These are phyloP conservation scores for Zhuqinia jingwanae DNA, from an alignment of 2,888 invertebrate genomes.

Conservation along the genomic window DNA sequence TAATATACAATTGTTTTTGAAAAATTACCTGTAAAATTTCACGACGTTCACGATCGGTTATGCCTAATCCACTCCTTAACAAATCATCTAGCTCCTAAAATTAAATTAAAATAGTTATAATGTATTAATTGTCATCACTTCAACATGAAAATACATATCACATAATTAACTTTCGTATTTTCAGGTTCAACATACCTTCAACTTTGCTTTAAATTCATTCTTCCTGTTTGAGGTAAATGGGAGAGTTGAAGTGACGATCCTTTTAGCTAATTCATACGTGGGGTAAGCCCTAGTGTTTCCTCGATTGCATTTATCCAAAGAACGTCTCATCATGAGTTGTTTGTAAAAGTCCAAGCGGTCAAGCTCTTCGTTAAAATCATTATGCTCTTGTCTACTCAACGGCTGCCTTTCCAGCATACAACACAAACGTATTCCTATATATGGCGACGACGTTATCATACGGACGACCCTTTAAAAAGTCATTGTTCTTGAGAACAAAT, in stretches of 20 bases:
- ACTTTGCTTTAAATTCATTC: conserved; percentile 11
- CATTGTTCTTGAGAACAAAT: not conserved
- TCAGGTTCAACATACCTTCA: conserved; percentile 33
- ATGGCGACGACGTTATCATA: conserved; percentile 61
- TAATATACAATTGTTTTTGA: too few relatives aligned
- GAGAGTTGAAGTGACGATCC: conserved; percentile 11
- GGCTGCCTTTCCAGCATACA: conserved; percentile 66
- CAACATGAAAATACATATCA: too few relatives aligned
- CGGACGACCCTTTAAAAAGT: conserved; percentile 3
- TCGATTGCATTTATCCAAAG: conserved; percentile 35
- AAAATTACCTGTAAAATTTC: conserved; percentile 32
- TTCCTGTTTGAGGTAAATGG: conserved; percentile 38
- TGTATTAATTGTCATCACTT: not conserved
- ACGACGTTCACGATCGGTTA: conserved; percentile 47
- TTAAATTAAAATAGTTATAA: not conserved
- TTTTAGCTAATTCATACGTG: conserved; percentile 9
- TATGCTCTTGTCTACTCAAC: conserved; percentile 66
- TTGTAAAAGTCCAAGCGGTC: conserved; percentile 63
- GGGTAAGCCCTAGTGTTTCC: conserved; percentile 17
- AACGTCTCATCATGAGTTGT: conserved; percentile 60
- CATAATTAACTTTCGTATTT: not conserved
- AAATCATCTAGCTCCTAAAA: conserved; percentile 52
- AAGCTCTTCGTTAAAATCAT: conserved; percentile 74
- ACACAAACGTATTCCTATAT: conserved; percentile 70
- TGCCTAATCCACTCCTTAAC: conserved; percentile 52